Evolutionary conservation across 92 coral and sea anemone genomes (phyloP), one percentile per base, ranked within the genome.

Genomic region (Montipora capitata): DNA sequence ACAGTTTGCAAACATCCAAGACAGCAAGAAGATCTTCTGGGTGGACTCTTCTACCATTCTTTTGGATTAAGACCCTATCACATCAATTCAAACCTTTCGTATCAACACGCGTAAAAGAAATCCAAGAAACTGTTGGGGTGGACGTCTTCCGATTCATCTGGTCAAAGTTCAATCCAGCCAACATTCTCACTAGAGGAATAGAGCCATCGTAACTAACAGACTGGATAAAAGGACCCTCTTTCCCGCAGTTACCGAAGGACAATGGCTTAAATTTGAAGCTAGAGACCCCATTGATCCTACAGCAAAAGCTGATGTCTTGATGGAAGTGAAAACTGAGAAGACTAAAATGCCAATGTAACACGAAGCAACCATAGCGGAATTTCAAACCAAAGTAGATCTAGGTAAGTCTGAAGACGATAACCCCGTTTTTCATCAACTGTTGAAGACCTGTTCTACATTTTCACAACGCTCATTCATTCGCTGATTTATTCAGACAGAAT

Each of bases 91-190:
- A 76, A 40, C 94, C 93, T 43, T 94, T 94, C 58, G 81, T 88
- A 12, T 27, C 93, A 48, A 81, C 83, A 4, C 75, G 91, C 61
- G 94, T 94, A 7, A 85, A 91, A 20, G 94, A 91, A 72, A 94
- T 94, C 13, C 93, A 94, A 80, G 96, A 91, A 54, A 85, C 89
- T 0, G 83, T 94, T 3, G 87, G 76, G 9, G 82, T 59, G 2
- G 93, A 91, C 1, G 83, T 87, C 65, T 91, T 94, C 57, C 77
- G 61, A 4, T 94, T 90, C 73, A 57, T 91, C 64, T 84, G 92
- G 68, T 91, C 95, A 8, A 91, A 85, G 72, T 67, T 80, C 18
- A 91, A 94, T 67, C 93, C 95, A 38, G 97, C 93, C 2, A 93
- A 94, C 63, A 93, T 87, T 4, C 93, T 91, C 59, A 88, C 94